A percentile compares a stretch with the other conserved stretches of the same genome.
phyloP scores from a whole-genome alignment of 2,113 vertebrate species.

The Arothron firmamentum region DNA sequence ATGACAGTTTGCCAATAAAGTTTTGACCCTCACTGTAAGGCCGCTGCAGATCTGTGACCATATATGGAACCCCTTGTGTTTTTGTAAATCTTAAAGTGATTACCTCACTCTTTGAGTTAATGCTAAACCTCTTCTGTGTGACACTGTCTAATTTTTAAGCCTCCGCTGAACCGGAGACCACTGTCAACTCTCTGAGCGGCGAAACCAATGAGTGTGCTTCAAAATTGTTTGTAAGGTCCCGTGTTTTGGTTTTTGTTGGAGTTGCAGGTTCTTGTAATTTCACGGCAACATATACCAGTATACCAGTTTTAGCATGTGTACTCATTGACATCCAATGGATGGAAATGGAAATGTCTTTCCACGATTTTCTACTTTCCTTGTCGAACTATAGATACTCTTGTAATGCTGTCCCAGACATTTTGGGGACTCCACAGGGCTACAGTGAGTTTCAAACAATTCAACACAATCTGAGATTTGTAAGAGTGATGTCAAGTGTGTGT shows the following conservation, averaged over 20 bases:
- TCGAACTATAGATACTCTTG: too few species aligned
- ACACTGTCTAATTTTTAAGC: conserved; percentile 66
- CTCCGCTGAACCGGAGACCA: conserved; percentile 34
- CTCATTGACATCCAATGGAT: too few species aligned
- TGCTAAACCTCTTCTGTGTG: conserved; percentile 53
- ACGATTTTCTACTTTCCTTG: too few species aligned
- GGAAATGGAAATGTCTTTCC: too few species aligned
- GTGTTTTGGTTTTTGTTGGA: too few species aligned
- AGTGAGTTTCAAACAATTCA: background rate
- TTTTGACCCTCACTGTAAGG: background rate
- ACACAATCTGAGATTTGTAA: conserved; percentile 13
- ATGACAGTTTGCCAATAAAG: background rate
- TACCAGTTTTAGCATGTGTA: too few species aligned
- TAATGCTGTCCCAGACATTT: too few species aligned
- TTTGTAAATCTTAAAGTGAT: conserved; percentile 32
- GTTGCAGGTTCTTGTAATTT: too few species aligned
- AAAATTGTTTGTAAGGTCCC: background rate
- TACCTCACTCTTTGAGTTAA: conserved; percentile 55
- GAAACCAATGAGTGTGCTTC: conserved; percentile 14
- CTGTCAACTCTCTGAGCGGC: conserved; percentile 14
- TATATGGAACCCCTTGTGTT: conserved; percentile 1
- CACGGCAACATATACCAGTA: too few species aligned
- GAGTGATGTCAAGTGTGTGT: conserved; percentile 13
- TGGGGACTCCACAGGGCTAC: too few species aligned
- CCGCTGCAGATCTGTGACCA: conserved; percentile 3